Evolutionary conservation across 2,113 vertebrate species (phyloP), one percentile per base, ranked within the genome.

Genomic region (Microcebus murinus): DNA sequence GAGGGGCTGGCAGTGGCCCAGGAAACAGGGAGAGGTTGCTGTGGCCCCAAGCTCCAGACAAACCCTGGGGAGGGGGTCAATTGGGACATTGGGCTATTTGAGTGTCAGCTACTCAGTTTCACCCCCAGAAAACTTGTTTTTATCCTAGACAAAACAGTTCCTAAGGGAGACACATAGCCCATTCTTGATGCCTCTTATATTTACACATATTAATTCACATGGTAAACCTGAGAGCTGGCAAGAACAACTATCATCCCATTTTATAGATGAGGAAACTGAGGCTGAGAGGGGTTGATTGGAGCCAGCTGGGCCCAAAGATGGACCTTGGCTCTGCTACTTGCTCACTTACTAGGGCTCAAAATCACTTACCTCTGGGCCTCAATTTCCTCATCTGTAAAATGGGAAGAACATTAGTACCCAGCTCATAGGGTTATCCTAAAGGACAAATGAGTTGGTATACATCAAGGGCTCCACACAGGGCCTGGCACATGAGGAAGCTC

Each of bases 1-100:
- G 96, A 93, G 86, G 95, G 88, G 57, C 87, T 97, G 93, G 97
- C 97, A 81, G 25, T n/a, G 59, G 95, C 95, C 96, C 96, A 87
- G 96, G 11, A 63, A 63, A 63, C 61, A 63, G 59, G 61, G 77
- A 73, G 86, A 71, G 48, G 68, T 57, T 83, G 90, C 84, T 65
- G 52, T 80, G 52, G 52, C 52, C 52, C 93, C 61, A 77, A 96
- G 96, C 94, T 89, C 42, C 88, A 93, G 91, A 94, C 81, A 81
- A 39, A 94, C 95, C 90, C 93, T 65, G n/a, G 84, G 82, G 93
- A 84, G 59, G 50, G 71, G 80, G 91, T 70, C 70, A 88, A 74
- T 36, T 81, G 77, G 92, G 76, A 82, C 92, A 50, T 29, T 29
- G 42, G 74, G 63, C 84, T 9, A 18, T 92, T 96, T 45, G 76